Conservation (phyloP, 2,797 vertebrate genomes). For the Bufotes viridis region DNA sequence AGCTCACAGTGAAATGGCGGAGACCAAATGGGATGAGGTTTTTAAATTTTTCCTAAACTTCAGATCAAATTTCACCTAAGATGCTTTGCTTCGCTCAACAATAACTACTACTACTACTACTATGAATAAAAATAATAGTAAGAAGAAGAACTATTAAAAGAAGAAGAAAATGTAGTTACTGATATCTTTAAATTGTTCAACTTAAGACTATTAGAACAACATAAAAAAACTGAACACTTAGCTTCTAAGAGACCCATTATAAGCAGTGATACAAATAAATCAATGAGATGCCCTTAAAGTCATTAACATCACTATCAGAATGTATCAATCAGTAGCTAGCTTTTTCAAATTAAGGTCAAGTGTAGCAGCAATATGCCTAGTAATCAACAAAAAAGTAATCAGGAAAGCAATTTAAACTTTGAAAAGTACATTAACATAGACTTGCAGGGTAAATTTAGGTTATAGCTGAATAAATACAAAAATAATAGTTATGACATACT, state of each 20-base stretch:
- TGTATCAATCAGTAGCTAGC: slow-evolving; percentile 44
- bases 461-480: slow-evolving; percentile 39
- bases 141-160: too few relatives aligned
- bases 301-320: slow-evolving; percentile 45
- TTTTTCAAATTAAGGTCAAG: slow-evolving; percentile 52
- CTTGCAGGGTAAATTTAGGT: slow-evolving; percentile 3
- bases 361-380: slow-evolving; percentile 38
- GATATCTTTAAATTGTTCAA: not conserved
- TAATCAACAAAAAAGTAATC: slow-evolving; percentile 55
- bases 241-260: slow-evolving; percentile 18
- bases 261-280: slow-evolving; percentile 34
- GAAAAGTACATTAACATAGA: slow-evolving; percentile 42
- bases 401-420: slow-evolving; percentile 52
- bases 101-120: too few relatives aligned
- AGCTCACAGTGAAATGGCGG: too few relatives aligned
- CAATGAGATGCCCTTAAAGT: slow-evolving; percentile 37
- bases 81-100: too few relatives aligned
- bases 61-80: too few relatives aligned
- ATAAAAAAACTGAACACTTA: not conserved
- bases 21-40: too few relatives aligned
- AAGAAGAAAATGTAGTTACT: too few relatives aligned
- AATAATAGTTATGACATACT: slow-evolving; percentile 22
- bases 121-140: too few relatives aligned
- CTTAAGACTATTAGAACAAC: not conserved
- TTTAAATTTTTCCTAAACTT: too few relatives aligned